These are phyloP conservation scores for Eurytoma adleriae DNA, from an alignment of 2,888 invertebrate species.

Conservation along the genomic window DNA sequence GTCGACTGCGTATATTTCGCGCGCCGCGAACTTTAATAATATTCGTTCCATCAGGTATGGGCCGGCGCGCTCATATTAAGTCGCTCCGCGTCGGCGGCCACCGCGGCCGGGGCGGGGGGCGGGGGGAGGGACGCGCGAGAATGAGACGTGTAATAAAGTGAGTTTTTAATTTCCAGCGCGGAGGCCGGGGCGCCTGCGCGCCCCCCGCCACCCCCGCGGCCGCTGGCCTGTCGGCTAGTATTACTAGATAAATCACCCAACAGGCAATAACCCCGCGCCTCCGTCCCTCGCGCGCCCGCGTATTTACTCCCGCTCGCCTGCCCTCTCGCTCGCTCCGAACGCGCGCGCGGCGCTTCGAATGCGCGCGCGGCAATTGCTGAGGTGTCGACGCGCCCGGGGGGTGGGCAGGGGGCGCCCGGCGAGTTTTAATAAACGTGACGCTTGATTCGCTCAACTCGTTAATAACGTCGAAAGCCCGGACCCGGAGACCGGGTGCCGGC, in stretches of 20 bases:
- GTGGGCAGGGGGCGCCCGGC: slow-evolving; percentile 14
- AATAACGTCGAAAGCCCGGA: slow-evolving; percentile 57
- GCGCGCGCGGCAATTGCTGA: slow-evolving; percentile 39
- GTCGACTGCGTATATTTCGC: slow-evolving; percentile 66
- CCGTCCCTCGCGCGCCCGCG: slow-evolving; percentile 52
- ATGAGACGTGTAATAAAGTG: slow-evolving; percentile 76
- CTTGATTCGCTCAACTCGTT: slow-evolving; percentile 62
- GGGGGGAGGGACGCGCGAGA: slow-evolving; percentile 60
- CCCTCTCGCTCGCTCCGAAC: background rate
- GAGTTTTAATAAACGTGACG: slow-evolving; percentile 63
- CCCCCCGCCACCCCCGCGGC: slow-evolving; percentile 66
- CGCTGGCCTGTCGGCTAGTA: slow-evolving; percentile 74
- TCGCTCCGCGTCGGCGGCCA: slow-evolving; percentile 61
- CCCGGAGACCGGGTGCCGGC: background rate
- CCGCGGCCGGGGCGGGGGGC: background rate
- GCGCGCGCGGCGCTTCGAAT: slow-evolving; percentile 19
- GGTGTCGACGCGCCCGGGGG: slow-evolving; percentile 12
- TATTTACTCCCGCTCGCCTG: slow-evolving; percentile 35
- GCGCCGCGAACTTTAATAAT: slow-evolving; percentile 75
- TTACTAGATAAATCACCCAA: slow-evolving; percentile 76
- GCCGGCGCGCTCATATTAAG: slow-evolving; percentile 71
- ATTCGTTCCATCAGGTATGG: slow-evolving; percentile 76
- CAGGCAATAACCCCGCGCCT: slow-evolving; percentile 73
- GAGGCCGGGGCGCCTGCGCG: slow-evolving; percentile 65
- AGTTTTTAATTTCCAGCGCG: slow-evolving; percentile 76